These are phyloP conservation scores for Myxocyprinus asiaticus DNA, from an alignment of 2,113 vertebrate species.

Conservation along the genomic window DNA sequence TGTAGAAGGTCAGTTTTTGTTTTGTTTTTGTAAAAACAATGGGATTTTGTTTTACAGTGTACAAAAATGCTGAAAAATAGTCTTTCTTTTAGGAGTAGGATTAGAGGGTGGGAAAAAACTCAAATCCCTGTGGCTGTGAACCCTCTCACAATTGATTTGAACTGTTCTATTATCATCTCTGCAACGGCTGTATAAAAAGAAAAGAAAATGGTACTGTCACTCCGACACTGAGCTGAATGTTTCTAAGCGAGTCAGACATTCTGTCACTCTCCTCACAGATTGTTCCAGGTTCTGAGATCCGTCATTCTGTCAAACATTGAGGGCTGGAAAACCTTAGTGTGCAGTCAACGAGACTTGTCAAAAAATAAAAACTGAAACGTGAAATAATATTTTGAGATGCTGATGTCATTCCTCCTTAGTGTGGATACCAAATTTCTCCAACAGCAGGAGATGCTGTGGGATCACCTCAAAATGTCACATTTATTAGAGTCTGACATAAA, in stretches of 20 bases:
- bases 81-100: background rate
- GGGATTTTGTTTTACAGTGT: too few species aligned
- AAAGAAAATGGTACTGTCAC: background rate
- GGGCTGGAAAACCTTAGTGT: background rate
- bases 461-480: constrained; percentile 1
- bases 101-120: background rate
- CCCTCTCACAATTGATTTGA: background rate
- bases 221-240: background rate
- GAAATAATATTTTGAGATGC: constrained; percentile 27
- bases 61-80: too few species aligned
- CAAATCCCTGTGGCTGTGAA: constrained; percentile 14
- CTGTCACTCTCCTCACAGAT: constrained; percentile 19
- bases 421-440: too few species aligned
- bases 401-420: constrained; percentile 1
- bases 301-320: constrained; percentile 6
- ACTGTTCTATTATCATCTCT: background rate
- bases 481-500: constrained; percentile 6
- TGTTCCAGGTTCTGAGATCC: background rate
- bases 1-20: too few species aligned
- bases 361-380: constrained; percentile 26
- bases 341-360: constrained; percentile 9
- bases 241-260: background rate
- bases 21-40: too few species aligned
- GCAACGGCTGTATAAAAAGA: background rate
- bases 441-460: constrained; percentile 13